Base-by-base conservation (phyloP, 30 jellyfish, hydroid and myxozoan genomes). In the Aurelia sp. region DNA sequence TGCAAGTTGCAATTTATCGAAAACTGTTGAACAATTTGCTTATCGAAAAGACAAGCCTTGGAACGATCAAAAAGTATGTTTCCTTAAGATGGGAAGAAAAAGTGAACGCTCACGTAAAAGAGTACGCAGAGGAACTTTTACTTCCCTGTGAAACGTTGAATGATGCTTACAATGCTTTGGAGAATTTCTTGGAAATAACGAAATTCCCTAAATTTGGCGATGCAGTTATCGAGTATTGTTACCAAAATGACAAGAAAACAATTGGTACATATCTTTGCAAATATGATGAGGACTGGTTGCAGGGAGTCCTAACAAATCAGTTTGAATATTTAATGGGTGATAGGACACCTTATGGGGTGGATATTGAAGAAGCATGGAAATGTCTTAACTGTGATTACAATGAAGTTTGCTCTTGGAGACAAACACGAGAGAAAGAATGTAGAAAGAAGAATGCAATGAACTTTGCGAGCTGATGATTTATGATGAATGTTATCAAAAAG, bases 281-380 rank as follows among this genome's bases (percentile, higher is more conserved):
- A 15, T 75, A 70, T 65, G 67, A 86, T 52, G 89, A 74, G 53
- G 20, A 8, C 4, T 55, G 81, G 71, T 51, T 86, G 78, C 13
- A 37, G 30, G 41, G 44, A 18, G 18, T 51, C 7, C 6, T 76
- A 50, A 52, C 22, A 30, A 53, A 76, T 37, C 85, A 66, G 35
- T 67, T 60, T 53, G 52, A 40, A 4, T 86, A 53, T 47, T 51
- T 79, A 27, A 20, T 52, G 30, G 96, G 96, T 37, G 76, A 44
- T 6, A 33, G 90, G 40, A 16, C 40, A 51, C 78, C 90, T 35
- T 41, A n/a, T 66, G 96, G 96, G 16, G 96, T 86, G 8, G 96
- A 86, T 27, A 86, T 86, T 23, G 96, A 86, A 62, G 96, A 86
- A 9, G 96, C 96, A 3, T 86, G 90, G 89, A 86, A 86, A 47